Evolutionary conservation across 2,888 invertebrate species (phyloP).

Genomic region (Blomia tropicalis): DNA sequence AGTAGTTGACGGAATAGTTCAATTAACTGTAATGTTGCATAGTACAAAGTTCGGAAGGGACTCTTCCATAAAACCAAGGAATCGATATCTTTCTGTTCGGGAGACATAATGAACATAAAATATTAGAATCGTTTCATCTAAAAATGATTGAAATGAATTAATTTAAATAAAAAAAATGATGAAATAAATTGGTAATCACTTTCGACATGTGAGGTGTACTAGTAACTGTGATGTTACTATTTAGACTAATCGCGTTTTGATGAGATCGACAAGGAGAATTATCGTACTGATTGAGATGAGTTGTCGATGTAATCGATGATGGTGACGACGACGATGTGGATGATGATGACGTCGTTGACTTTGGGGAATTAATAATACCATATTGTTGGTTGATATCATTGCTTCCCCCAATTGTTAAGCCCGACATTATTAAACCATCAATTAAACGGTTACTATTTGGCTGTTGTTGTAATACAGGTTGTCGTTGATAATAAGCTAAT

Average conservation of each 20-base stretch:
- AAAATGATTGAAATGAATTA: not conserved
- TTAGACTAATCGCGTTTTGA: not conserved
- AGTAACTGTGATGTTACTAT: not conserved
- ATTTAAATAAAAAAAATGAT: not conserved
- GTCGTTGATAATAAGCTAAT: no score
- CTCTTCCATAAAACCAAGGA: slow-evolving; percentile 59
- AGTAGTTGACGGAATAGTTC: slow-evolving; percentile 40
- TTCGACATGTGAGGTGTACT: not conserved
- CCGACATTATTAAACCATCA: no score
- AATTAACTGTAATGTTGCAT: slow-evolving; percentile 56
- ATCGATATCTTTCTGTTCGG: slow-evolving; percentile 34
- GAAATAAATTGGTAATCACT: not conserved
- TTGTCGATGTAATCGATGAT: no score
- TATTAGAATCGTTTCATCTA: not conserved
- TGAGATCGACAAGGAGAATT: not conserved
- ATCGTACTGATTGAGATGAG: no score
- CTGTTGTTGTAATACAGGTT: no score
- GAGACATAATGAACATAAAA: not conserved
- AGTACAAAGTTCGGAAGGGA: slow-evolving; percentile 60
- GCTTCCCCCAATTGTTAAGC: no score
- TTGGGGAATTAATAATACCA: no score
- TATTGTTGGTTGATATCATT: no score
- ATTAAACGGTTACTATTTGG: no score
- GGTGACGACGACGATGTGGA: no score
- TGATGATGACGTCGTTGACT: no score